Percentiles rank a stretch among this genome's conserved stretches.
These are phyloP conservation scores for Sminthurinus aureus DNA, from an alignment of 2,888 invertebrate genomes.

Conservation along the genomic window DNA sequence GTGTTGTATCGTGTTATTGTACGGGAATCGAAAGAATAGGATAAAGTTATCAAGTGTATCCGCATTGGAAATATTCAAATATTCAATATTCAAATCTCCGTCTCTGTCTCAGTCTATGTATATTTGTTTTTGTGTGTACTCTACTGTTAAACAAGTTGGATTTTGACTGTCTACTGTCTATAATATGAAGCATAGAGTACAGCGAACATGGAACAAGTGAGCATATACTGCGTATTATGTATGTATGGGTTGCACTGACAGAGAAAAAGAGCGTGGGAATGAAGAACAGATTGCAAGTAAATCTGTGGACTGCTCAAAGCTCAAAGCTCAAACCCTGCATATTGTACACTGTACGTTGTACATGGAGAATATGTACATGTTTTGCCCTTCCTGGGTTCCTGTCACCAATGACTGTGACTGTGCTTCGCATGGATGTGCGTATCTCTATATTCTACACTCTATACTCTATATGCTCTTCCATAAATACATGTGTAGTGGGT, in stretches of 20 bases:
- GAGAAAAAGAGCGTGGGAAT: conserved; percentile 53
- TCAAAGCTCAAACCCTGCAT: too few relatives aligned
- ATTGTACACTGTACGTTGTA: background rate
- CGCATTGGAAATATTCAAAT: background rate
- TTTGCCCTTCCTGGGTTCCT: background rate
- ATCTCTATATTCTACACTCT: background rate
- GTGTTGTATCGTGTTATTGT: too few relatives aligned
- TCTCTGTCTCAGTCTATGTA: too few relatives aligned
- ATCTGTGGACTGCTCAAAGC: background rate
- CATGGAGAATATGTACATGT: background rate
- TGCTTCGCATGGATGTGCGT: background rate
- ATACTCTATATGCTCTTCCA: background rate
- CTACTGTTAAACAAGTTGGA: too few relatives aligned
- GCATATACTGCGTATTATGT: too few relatives aligned
- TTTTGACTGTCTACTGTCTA: too few relatives aligned
- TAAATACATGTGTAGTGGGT: background rate
- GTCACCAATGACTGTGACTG: conserved; percentile 8
- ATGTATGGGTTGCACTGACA: background rate
- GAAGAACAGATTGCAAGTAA: conserved; percentile 50
- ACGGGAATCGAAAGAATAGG: background rate
- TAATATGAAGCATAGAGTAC: background rate
- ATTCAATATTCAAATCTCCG: too few relatives aligned
- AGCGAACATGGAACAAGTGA: background rate
- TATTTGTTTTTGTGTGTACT: background rate
- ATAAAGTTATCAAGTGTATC: conserved; percentile 38